Conservation (phyloP, 2,888 invertebrate species). For the Argyra leucocephala region DNA sequence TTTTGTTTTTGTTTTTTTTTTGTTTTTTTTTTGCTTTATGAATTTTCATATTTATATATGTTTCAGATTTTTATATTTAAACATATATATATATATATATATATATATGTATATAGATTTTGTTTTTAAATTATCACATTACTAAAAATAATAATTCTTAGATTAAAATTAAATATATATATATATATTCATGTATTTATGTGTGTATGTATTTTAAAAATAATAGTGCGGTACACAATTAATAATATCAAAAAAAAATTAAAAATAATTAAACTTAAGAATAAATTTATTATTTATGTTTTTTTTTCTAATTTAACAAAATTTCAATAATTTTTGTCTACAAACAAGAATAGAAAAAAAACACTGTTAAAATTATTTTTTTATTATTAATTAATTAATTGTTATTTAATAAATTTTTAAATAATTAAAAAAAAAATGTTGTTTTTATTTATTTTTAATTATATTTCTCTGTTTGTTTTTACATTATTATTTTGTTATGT, state of each 20-base stretch:
- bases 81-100: background rate
- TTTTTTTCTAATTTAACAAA: slow-evolving; percentile 5
- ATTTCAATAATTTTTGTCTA: no score
- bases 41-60: slow-evolving; percentile 19
- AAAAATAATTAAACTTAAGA: slow-evolving; percentile 24
- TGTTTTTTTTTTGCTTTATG: slow-evolving; percentile 24
- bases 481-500: no score
- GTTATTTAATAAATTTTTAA: no score
- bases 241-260: slow-evolving; percentile 34
- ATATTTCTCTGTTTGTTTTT: no score
- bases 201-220: background rate
- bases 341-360: no score
- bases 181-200: background rate
- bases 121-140: slow-evolving; percentile 21
- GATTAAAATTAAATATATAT: slow-evolving; percentile 16
- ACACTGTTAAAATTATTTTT: no score
- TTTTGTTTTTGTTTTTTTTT: slow-evolving; percentile 18
- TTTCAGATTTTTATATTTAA: no score
- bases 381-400: no score
- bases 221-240: background rate
- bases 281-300: no score
- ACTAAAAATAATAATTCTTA: slow-evolving; percentile 17
- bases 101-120: slow-evolving; percentile 15
- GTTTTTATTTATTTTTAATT: no score
- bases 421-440: no score